phyloP scores from a whole-genome alignment of 2,113 vertebrate genomes.

The Bos taurus region DNA sequence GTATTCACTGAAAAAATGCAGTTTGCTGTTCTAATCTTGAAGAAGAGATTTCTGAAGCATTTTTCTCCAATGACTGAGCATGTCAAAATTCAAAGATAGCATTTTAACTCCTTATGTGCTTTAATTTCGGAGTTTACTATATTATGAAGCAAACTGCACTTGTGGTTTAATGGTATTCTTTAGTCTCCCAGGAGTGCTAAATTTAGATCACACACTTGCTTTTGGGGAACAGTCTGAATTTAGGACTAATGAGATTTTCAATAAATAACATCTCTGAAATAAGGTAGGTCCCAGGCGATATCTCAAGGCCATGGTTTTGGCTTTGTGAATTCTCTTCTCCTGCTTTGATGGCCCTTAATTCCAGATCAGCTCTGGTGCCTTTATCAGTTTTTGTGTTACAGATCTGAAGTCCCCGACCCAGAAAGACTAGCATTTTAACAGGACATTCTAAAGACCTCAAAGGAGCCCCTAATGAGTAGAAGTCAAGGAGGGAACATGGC shows the following conservation, averaged over 20 bases:
- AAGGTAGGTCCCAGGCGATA: neutral
- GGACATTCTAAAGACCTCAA: neutral
- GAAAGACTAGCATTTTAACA: neutral
- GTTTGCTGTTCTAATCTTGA: conserved; percentile 48
- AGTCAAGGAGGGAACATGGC: neutral
- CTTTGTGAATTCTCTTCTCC: neutral
- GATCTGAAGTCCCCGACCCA: neutral
- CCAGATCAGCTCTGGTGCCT: neutral
- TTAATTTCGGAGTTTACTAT: neutral
- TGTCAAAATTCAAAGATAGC: neutral
- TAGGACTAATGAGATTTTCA: neutral
- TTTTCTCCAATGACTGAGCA: conserved; percentile 2
- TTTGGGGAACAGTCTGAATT: neutral
- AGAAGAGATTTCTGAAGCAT: conserved; percentile 20
- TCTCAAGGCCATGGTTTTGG: neutral
- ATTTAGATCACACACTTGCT: neutral
- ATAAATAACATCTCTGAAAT: neutral
- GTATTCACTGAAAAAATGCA: conserved; percentile 67
- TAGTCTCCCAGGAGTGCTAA: neutral
- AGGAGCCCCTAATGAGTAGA: neutral
- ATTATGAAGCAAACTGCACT: neutral
- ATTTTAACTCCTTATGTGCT: conserved; percentile 17
- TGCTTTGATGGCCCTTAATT: neutral
- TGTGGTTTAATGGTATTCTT: neutral
- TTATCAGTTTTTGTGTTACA: neutral